phyloP scores from a whole-genome alignment of 2,113 vertebrate genomes.

The Parus major region DNA sequence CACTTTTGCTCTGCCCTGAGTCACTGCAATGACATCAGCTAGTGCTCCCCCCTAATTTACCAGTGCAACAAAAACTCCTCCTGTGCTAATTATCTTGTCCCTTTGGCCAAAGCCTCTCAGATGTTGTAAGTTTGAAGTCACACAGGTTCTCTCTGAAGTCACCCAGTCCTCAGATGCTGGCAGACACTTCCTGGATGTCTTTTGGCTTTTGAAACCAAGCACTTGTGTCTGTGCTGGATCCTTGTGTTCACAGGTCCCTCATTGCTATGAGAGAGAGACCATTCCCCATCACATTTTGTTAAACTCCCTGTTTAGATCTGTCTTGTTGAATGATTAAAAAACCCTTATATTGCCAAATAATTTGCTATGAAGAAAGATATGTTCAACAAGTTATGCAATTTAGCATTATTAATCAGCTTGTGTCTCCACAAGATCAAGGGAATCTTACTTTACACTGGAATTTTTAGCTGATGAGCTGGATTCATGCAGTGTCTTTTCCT shows the following conservation, averaged over 20 bases:
- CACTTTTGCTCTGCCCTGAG: neutral
- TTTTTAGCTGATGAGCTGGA: constrained; percentile 47
- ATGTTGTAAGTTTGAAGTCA: neutral
- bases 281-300: neutral
- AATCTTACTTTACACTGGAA: constrained; percentile 32
- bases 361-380: constrained; percentile 14
- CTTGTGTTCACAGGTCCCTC: neutral
- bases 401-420: constrained; percentile 48
- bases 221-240: neutral
- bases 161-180: neutral
- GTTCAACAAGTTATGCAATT: constrained; percentile 52
- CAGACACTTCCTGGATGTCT: neutral
- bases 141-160: neutral
- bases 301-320: neutral
- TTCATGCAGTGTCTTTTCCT: neutral
- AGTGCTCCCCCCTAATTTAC: neutral
- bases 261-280: neutral
- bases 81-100: neutral
- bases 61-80: neutral
- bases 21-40: neutral
- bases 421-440: constrained; percentile 27
- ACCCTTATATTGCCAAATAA: constrained; percentile 23
- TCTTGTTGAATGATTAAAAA: constrained; percentile 15
- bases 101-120: neutral
- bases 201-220: neutral